phyloP scores from a whole-genome alignment of 1,140 invertebrate species.

The Batillaria attramentaria region DNA sequence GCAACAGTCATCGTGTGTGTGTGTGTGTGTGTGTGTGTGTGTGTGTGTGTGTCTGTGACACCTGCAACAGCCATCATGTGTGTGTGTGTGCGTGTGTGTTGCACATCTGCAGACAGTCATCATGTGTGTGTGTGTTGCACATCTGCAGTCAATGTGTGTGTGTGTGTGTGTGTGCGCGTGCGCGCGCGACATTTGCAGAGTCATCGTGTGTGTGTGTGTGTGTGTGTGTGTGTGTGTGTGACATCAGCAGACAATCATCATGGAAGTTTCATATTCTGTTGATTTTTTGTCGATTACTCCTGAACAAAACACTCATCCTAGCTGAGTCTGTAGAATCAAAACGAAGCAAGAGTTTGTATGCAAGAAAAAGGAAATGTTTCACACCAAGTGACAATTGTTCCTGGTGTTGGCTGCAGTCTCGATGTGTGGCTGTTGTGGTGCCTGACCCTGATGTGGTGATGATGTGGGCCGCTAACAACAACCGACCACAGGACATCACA shows the following conservation, averaged over 20 bases:
- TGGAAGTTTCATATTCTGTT: neutral
- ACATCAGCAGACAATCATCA: neutral
- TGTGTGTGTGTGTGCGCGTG: neutral
- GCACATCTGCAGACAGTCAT: neutral
- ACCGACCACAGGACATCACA: conserved; percentile 42
- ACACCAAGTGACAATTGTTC: neutral
- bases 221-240: neutral
- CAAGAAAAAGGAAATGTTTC: neutral
- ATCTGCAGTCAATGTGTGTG: neutral
- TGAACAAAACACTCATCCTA: neutral
- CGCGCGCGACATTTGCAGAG: neutral
- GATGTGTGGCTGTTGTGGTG: conserved; percentile 92
- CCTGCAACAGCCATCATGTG: neutral
- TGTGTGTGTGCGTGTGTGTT: neutral
- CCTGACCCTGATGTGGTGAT: conserved; percentile 94
- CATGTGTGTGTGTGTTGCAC: neutral
- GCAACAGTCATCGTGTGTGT: neutral
- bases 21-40: conserved; percentile 11
- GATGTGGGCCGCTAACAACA: conserved; percentile 86
- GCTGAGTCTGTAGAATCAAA: neutral
- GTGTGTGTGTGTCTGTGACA: neutral
- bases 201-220: neutral
- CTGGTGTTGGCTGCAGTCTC: conserved; percentile 78
- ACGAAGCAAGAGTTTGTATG: neutral
- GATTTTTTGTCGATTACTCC: neutral